phyloP scores from a whole-genome alignment of 1,140 invertebrate species.

The Cotesia glomerata region DNA sequence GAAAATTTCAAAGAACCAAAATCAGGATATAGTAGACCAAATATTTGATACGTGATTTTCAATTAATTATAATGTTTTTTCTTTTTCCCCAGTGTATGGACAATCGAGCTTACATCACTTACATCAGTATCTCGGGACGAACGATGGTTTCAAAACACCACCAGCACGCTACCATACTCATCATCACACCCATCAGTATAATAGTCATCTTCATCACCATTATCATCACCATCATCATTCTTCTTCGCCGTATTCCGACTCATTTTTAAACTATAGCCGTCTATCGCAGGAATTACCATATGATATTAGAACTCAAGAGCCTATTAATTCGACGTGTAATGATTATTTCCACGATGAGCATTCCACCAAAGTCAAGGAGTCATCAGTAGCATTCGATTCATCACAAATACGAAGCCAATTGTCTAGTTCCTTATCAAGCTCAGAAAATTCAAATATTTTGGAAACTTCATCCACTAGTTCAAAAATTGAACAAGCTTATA shows the following conservation, averaged over 20 bases:
- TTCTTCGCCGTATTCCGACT: conserved; percentile 48
- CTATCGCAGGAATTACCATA: conserved; percentile 49
- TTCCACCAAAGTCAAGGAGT: conserved; percentile 40
- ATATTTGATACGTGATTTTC: no score
- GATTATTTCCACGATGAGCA: conserved; percentile 37
- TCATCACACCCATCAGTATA: conserved; percentile 52
- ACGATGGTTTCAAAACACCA: conserved; percentile 53
- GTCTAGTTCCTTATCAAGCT: conserved; percentile 31
- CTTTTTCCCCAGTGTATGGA: conserved; percentile 49
- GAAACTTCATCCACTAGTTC: conserved; percentile 43
- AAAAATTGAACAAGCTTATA: conserved; percentile 55
- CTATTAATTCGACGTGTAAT: conserved; percentile 15
- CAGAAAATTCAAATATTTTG: conserved; percentile 43
- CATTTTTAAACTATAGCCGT: conserved; percentile 56
- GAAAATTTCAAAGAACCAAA: no score
- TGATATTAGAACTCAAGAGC: conserved; percentile 48
- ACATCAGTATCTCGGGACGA: conserved; percentile 57
- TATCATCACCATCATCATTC: conserved; percentile 47
- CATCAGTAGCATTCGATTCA: conserved; percentile 36
- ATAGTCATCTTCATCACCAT: conserved; percentile 37
- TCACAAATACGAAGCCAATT: conserved; percentile 45
- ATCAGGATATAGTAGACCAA: no score
- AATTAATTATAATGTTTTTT: background rate
- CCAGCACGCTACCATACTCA: conserved; percentile 49
- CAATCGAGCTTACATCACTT: conserved; percentile 55